A percentile compares a stretch with the other conserved stretches of the same genome.
phyloP scores from a whole-genome alignment of 2,797 vertebrate species.

The Furcifer pardalis region DNA sequence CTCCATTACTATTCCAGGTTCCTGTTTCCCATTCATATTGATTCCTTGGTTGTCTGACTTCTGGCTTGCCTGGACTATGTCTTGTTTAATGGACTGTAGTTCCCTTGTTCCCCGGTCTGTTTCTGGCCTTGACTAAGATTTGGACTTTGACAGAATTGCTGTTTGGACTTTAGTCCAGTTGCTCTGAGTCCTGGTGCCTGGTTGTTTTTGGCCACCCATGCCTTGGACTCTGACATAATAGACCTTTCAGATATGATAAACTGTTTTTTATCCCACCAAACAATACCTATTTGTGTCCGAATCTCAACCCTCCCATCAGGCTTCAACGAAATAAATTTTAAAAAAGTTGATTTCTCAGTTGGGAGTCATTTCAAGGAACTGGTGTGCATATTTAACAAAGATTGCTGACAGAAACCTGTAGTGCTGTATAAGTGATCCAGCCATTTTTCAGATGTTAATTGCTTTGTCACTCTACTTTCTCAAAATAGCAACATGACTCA shows the following conservation, averaged over 20 bases:
- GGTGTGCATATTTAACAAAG: conserved; percentile 12
- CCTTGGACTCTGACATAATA: too few relatives aligned
- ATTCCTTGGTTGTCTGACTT: too few relatives aligned
- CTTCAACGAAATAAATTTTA: background rate
- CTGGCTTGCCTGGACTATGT: too few relatives aligned
- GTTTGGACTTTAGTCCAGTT: too few relatives aligned
- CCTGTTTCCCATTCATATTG: too few relatives aligned
- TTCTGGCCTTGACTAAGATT: too few relatives aligned
- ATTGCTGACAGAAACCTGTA: background rate
- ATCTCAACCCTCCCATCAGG: background rate
- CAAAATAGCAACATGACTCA: conserved; percentile 13
- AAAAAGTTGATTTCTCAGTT: conserved; percentile 4
- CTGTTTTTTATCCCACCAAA: background rate
- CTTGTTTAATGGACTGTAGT: too few relatives aligned
- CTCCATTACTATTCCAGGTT: too few relatives aligned
- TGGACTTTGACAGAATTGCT: too few relatives aligned
- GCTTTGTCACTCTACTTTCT: conserved; percentile 37
- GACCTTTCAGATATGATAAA: background rate
- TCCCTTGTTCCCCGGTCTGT: too few relatives aligned
- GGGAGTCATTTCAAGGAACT: background rate
- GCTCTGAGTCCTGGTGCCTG: too few relatives aligned
- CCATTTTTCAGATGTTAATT: conserved; percentile 23
- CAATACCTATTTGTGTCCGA: background rate
- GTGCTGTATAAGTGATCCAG: background rate
- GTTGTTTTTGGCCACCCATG: too few relatives aligned